Evolutionary conservation across 2,113 vertebrate species (phyloP), one percentile per base, ranked within the genome.

Genomic region (Phasianus colchicus): DNA sequence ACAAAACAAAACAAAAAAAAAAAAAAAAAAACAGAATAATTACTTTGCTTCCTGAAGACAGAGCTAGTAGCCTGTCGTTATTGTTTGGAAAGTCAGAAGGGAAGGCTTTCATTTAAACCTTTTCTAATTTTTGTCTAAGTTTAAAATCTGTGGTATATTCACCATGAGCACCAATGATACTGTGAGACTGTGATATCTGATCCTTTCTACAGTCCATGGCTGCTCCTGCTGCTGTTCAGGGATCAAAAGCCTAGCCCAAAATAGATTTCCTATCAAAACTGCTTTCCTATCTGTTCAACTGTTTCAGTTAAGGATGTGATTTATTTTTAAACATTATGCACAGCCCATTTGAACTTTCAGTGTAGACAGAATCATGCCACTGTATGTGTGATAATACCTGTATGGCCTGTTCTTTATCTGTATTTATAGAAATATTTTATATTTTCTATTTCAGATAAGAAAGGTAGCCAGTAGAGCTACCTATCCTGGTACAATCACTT

Each of bases 261-360:
- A 89, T 38, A 94, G 60, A 64, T 95, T 67, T 80, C 64, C 13
- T 73, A 85, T 88, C 50, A 88, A 79, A 85, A 89, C 60, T 91
- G 78, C 67, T 88, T 83, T 88, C n/a, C 21, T 93, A 66, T 66
- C 54, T 34, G 29, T 93, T 89, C 78, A 82, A n/a, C 30, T 66
- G 34, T 76, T 89, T 71, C 84, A 63, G 45, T 77, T 82, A 83
- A 79, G 45, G 86, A 63, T 21, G 50, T 76, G 58, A 73, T 87
- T 76, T 93, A 84, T 92, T 89, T 92, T 92, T 90, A 81, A 83
- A 81, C 29, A 52, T 81, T 86, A 76, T 86, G 29, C 75, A 88
- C 38, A 76, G 24, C 10, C 54, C 40, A 57, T 85, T 71, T 91
- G 67, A 92, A 80, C 36, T 11, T 80, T 47, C 24, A 30, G 36